phyloP scores from a whole-genome alignment of 2,888 invertebrate genomes.

The Cheilosia variabilis region DNA sequence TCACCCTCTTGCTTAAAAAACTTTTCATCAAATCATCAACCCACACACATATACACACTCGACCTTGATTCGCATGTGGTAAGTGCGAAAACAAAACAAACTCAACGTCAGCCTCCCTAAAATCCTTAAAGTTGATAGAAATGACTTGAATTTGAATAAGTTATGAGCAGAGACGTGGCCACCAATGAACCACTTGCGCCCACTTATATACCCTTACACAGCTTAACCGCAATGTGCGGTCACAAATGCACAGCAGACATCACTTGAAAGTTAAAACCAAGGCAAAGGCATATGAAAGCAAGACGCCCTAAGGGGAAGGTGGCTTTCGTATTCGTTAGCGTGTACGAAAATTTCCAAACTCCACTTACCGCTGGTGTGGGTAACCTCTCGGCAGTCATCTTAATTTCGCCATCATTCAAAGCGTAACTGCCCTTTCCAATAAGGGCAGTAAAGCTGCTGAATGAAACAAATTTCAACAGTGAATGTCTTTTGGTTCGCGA shows the following conservation, averaged over 20 bases:
- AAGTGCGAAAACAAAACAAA: not conserved
- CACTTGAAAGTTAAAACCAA: conserved; percentile 24
- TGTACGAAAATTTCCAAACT: not conserved
- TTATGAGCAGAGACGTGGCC: not conserved
- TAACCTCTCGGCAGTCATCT: conserved; percentile 77
- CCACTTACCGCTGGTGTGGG: conserved; percentile 81
- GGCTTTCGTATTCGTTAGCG: not conserved
- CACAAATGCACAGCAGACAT: conserved; percentile 21
- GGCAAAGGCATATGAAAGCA: not conserved
- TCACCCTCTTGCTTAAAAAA: not conserved
- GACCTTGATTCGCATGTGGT: conserved; percentile 14
- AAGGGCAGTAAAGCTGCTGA: conserved; percentile 78
- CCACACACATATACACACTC: not conserved
- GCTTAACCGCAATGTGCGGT: not conserved
- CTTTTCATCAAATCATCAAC: not conserved
- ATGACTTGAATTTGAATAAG: conserved; percentile 32
- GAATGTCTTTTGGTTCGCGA: conserved; percentile 23
- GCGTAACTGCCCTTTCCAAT: conserved; percentile 82
- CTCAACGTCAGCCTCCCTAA: conserved; percentile 7
- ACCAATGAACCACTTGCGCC: not conserved
- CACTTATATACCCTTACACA: not conserved
- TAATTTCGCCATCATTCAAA: conserved; percentile 77
- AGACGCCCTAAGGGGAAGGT: not conserved
- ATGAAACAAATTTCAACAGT: conserved; percentile 78
- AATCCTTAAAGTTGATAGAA: conserved; percentile 20